Evolutionary conservation across 1,140 invertebrate genomes (phyloP), one percentile per base, ranked within the genome.

Genomic region (Frieseomelitta varia): DNA sequence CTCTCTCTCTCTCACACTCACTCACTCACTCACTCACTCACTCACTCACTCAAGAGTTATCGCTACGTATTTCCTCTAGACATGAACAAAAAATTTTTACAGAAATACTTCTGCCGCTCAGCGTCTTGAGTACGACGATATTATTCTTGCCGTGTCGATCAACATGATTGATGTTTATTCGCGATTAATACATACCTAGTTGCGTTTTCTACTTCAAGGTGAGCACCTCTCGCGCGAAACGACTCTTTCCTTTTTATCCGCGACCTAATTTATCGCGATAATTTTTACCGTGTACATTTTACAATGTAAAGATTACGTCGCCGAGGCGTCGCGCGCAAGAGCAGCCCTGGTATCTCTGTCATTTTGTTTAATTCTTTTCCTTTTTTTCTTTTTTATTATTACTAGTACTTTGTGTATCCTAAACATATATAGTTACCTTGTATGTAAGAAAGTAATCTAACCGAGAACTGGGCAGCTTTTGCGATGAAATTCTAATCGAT

Each of bases 261-360:
- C 63, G 30, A 79, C 61, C 63, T 79, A 69, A 71, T 84, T 82
- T 86, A n/a, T 79, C 72, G 68, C 78, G 77, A 87, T 81, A 87
- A 30, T 83, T 55, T 83, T 67, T 87, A 63, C 51, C 63, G 30
- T 88, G 71, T 80, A 80, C 61, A 68, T 79, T 75, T 81, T 69
- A 71, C 53, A 15, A 61, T 55, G 30, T 87, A 79, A 85, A 74
- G 74, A 72, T 85, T 81, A 67, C 30, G 19, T 71, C 14, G 24
- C 68, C 53, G 17, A 58, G 55, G 30, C 63, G 11, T 73, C 8
- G 58, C 56, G 51, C 12, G 24, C 58, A 56, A 85, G 27, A 55
- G 55, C 68, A 53, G 73, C 63, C 58, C 27, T 69, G 67, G n/a
- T 39, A 14, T 74, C 69, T 85, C 3, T 61, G 3, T 19, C n/a